Conservation (phyloP, 2,888 invertebrate species). For the Tenthredo distinguenda region DNA sequence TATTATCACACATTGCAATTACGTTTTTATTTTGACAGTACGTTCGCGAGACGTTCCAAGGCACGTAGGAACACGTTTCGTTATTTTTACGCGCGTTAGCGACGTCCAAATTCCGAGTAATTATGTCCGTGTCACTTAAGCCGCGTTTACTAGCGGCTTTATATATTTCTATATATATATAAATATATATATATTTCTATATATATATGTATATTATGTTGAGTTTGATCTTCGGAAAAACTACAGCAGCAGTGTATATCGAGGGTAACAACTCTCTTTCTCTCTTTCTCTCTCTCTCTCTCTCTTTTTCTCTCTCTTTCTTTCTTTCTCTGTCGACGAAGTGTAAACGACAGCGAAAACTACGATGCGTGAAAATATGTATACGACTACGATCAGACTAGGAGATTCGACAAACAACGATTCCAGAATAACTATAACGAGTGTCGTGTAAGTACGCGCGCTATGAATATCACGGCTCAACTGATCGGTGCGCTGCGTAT, state of each 20-base stretch:
- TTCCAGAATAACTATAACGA: background rate
- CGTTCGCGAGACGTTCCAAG: conserved; percentile 49
- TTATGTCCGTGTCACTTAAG: background rate
- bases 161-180: background rate
- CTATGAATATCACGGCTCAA: conserved; percentile 72
- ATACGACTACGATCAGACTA: background rate
- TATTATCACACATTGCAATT: conserved; percentile 76
- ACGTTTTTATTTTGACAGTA: conserved; percentile 48
- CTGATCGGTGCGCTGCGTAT: conserved; percentile 62
- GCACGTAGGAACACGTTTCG: conserved; percentile 48
- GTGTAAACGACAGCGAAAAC: conserved; percentile 2
- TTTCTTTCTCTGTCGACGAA: background rate
- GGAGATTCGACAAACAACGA: conserved; percentile 8
- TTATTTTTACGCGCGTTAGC: conserved; percentile 48
- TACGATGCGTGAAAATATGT: background rate
- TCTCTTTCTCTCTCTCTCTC: background rate
- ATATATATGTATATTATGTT: background rate
- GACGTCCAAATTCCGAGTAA: conserved; percentile 42
- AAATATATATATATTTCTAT: background rate
- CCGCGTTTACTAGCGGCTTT: conserved; percentile 56
- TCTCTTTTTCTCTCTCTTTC: background rate
- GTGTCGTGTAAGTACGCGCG: conserved; percentile 64
- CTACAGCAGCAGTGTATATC: background rate
- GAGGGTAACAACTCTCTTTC: background rate
- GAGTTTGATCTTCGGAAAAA: background rate